Conservation (phyloP, 2,113 vertebrate species). For the Onychostoma macrolepis region DNA sequence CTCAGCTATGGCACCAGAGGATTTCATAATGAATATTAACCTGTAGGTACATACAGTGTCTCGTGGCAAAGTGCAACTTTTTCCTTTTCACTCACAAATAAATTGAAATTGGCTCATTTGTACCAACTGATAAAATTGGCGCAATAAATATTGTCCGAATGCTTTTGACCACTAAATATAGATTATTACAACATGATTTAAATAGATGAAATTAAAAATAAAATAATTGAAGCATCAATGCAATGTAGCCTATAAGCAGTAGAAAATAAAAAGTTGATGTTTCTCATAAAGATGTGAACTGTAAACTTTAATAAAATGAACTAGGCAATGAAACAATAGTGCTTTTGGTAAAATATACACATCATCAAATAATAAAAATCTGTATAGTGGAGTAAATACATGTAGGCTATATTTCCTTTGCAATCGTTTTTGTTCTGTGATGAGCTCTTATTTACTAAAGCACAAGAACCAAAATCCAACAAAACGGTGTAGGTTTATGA, state of each 20-base stretch:
- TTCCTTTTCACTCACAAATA: not conserved
- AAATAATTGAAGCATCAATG: not conserved
- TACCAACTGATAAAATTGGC: not conserved
- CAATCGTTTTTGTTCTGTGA: not conserved
- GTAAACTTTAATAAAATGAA: too few relatives aligned
- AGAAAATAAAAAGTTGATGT: not conserved
- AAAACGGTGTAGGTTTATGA: not conserved
- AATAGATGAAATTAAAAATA: not conserved
- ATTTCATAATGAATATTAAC: conserved; percentile 13
- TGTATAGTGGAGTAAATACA: not conserved
- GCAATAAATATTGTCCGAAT: not conserved
- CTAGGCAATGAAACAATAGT: not conserved
- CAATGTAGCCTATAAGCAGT: not conserved
- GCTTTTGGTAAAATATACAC: not conserved
- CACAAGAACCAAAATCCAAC: not conserved
- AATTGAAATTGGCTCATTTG: not conserved
- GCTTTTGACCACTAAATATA: not conserved
- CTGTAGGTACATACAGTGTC: not conserved
- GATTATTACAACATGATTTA: not conserved
- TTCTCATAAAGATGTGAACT: not conserved
- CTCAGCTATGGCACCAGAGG: conserved; percentile 5
- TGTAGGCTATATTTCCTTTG: too few relatives aligned
- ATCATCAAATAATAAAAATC: not conserved
- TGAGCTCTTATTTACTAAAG: not conserved
- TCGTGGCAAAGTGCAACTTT: not conserved